These are phyloP conservation scores for Clarias laeviceps DNA, from an alignment of 2,797 vertebrate species.

Conservation along the genomic window DNA sequence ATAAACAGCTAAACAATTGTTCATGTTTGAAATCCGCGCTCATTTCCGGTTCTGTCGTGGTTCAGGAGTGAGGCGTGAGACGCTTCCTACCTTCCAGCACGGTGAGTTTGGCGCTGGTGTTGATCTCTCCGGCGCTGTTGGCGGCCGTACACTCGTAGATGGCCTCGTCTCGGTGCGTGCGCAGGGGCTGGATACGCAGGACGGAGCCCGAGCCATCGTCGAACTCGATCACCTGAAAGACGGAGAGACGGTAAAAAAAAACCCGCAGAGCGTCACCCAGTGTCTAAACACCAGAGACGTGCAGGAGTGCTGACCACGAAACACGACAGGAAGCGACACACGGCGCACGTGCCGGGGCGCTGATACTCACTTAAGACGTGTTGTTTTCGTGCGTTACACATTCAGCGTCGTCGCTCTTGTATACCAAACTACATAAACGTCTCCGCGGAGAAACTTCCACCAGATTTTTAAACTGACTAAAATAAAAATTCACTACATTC, in stretches of 20 bases:
- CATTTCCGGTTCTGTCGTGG: too few species aligned
- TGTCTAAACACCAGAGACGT: neutral
- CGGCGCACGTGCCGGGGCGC: neutral
- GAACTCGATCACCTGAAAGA: constrained; percentile 90
- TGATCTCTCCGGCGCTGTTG: constrained; percentile 91
- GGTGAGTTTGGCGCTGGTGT: constrained; percentile 94
- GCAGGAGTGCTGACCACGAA: neutral
- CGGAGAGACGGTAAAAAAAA: constrained; percentile 5
- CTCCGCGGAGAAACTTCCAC: neutral
- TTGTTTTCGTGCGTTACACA: neutral
- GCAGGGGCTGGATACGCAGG: constrained; percentile 92
- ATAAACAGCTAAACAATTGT: neutral
- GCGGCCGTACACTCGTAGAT: constrained; percentile 96
- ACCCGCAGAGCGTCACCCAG: neutral
- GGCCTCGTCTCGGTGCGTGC: constrained; percentile 93
- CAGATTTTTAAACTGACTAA: neutral
- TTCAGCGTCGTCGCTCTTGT: neutral
- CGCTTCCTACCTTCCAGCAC: constrained; percentile 87
- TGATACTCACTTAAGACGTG: neutral
- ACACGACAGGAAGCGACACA: too few species aligned
- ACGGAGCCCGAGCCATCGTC: constrained; percentile 81
- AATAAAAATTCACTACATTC: neutral
- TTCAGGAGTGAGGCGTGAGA: neutral
- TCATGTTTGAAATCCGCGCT: too few species aligned
- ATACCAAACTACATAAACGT: neutral